phyloP scores from a whole-genome alignment of 2,113 vertebrate genomes.

The Gadus chalcogrammus region DNA sequence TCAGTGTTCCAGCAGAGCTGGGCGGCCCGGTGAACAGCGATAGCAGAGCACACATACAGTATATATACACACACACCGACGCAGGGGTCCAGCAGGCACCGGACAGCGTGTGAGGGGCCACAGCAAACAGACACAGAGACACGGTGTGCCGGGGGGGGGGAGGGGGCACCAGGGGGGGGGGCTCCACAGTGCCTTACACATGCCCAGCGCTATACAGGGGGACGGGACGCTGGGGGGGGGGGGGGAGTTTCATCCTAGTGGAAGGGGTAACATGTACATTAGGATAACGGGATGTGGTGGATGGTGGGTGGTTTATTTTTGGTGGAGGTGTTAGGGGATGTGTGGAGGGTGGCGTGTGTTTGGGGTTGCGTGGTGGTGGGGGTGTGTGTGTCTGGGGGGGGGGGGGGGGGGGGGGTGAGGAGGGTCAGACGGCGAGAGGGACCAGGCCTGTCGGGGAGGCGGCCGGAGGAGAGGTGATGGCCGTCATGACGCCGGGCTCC shows the following conservation, averaged over 20 bases:
- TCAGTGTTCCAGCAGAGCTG: neutral
- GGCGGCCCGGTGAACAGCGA: conserved; percentile 27
- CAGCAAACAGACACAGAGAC: neutral
- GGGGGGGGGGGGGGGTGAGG: neutral
- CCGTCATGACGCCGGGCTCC: conserved; percentile 75
- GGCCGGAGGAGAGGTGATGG: conserved; percentile 75
- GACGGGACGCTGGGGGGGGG: neutral
- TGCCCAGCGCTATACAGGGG: neutral
- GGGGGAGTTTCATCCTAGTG: no score
- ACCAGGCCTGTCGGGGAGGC: conserved; percentile 82
- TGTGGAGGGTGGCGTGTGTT: neutral
- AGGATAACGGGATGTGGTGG: no score
- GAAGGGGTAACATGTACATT: no score
- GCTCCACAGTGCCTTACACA: no score
- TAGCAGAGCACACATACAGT: conserved; percentile 26
- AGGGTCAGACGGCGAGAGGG: conserved; percentile 82
- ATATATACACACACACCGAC: conserved; percentile 14
- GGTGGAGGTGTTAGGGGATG: neutral
- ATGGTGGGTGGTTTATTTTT: no score
- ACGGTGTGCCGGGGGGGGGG: neutral
- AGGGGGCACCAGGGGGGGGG: no score
- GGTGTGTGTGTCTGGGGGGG: neutral
- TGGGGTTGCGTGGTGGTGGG: neutral
- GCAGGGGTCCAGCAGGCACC: no score
- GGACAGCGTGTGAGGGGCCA: no score